Conservation (phyloP, 2,888 invertebrate species). For the Abrostola triplasia region DNA sequence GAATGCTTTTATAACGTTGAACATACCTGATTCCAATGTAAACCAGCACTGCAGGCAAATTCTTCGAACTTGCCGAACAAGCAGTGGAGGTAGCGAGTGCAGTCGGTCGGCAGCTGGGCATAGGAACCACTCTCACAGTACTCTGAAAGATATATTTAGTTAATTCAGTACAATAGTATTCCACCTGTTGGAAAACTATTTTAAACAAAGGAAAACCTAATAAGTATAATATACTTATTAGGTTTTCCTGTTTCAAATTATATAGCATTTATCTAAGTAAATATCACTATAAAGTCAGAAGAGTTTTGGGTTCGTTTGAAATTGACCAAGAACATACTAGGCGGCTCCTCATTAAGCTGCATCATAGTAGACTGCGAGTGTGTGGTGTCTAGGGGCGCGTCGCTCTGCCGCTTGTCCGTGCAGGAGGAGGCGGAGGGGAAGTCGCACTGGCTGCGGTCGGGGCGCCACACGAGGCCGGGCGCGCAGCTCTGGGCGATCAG, state of each 20-base stretch:
- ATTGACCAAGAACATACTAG: conserved; percentile 23
- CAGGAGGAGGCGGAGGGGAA: conserved; percentile 92
- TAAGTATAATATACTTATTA: too few relatives aligned
- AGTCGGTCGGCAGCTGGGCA: conserved; percentile 90
- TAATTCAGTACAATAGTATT: too few relatives aligned
- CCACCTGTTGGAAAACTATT: too few relatives aligned
- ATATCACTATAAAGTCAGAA: too few relatives aligned
- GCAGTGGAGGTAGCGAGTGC: conserved; percentile 92
- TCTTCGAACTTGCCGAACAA: conserved; percentile 93
- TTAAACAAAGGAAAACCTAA: too few relatives aligned
- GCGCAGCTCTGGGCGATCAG: conserved; percentile 92
- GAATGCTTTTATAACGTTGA: neutral
- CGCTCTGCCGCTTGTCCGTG: conserved; percentile 72
- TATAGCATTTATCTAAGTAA: too few relatives aligned
- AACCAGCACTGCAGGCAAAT: conserved; percentile 91
- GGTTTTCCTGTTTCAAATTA: too few relatives aligned
- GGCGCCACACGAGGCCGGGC: conserved; percentile 92
- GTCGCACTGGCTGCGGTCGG: conserved; percentile 91
- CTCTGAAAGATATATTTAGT: conserved; percentile 66
- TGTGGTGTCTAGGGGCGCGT: conserved; percentile 64
- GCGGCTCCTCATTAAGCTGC: conserved; percentile 62
- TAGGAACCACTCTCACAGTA: conserved; percentile 90
- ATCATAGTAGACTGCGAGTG: conserved; percentile 64
- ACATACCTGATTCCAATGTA: conserved; percentile 92
- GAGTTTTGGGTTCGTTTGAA: too few relatives aligned